A percentile compares a stretch with the other conserved stretches of the same genome.
Evolutionary conservation across 1,140 invertebrate species (phyloP).

Genomic region (Dreissena rostriformis): DNA sequence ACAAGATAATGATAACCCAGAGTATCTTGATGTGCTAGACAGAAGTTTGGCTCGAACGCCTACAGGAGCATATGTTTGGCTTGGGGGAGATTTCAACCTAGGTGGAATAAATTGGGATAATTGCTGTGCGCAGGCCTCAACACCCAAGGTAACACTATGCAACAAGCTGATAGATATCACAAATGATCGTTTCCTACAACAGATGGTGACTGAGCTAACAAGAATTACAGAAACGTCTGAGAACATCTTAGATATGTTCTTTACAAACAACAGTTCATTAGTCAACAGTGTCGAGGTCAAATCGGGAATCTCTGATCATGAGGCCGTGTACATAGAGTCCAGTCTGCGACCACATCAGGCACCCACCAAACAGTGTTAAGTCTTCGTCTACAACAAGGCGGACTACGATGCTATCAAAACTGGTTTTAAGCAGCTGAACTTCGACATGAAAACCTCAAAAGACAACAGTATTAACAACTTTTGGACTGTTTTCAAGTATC

Average conservation of each 20-base stretch:
- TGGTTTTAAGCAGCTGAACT: not conserved
- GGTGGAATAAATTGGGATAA: constrained; percentile 22
- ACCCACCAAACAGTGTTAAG: not conserved
- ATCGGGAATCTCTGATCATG: constrained; percentile 44
- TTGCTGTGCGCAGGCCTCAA: not conserved
- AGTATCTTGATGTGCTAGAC: constrained; percentile 6
- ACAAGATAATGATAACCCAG: not conserved
- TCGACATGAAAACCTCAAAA: too few relatives aligned
- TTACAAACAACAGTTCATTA: constrained; percentile 40
- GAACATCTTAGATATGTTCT: constrained; percentile 26
- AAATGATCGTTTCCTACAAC: constrained; percentile 20
- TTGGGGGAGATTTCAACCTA: constrained; percentile 37
- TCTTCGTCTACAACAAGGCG: constrained; percentile 34
- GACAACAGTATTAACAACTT: too few relatives aligned
- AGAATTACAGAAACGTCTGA: not conserved
- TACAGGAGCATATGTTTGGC: constrained; percentile 2
- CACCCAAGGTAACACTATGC: constrained; percentile 3
- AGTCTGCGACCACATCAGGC: constrained; percentile 26
- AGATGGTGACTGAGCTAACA: constrained; percentile 19
- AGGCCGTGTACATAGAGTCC: constrained; percentile 44
- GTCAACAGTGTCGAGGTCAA: constrained; percentile 46
- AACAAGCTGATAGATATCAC: constrained; percentile 10
- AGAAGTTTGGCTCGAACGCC: constrained; percentile 3
- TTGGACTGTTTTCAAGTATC: too few relatives aligned
- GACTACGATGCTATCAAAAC: constrained; percentile 1